Evolutionary conservation across 92 coral and sea anemone species (phyloP).

Genomic region (Epizoanthus stellaris): DNA sequence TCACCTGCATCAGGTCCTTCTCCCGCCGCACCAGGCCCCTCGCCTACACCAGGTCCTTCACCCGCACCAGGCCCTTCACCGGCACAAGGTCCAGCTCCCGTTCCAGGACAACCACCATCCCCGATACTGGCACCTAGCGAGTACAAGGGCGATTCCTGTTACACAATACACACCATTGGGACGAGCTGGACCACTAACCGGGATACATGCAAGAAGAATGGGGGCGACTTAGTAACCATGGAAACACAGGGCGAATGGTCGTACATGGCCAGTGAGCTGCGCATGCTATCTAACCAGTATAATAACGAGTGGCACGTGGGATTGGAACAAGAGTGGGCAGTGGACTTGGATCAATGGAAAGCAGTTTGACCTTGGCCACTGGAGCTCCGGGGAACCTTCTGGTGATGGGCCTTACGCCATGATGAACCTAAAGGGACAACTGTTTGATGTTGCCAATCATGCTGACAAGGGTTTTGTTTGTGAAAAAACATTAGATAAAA

Average conservation of each 20-base stretch:
- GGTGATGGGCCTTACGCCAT: constrained; percentile 43
- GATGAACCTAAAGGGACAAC: constrained; percentile 12
- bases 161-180: constrained; percentile 6
- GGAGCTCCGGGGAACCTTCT: constrained; percentile 20
- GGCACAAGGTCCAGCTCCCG: too few relatives aligned
- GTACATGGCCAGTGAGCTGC: constrained; percentile 21
- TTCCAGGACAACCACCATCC: too few relatives aligned
- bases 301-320: constrained; percentile 33
- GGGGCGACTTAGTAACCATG: constrained; percentile 25
- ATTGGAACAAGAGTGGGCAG: constrained; percentile 14
- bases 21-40: too few relatives aligned
- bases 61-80: too few relatives aligned
- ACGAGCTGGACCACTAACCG: constrained; percentile 37
- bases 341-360: constrained; percentile 24
- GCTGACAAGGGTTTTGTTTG: constrained; percentile 21
- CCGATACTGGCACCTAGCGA: background rate
- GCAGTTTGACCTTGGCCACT: constrained; percentile 33
- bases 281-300: constrained; percentile 4
- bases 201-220: constrained; percentile 13
- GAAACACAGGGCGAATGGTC: constrained; percentile 28
- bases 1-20: too few relatives aligned
- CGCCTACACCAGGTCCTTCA: too few relatives aligned
- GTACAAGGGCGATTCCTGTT: constrained; percentile 18
- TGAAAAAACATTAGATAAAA: constrained; percentile 20
- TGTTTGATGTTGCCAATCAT: constrained; percentile 9